Conservation (phyloP, 2,797 vertebrate genomes). For the Neosalanx taihuensis region DNA sequence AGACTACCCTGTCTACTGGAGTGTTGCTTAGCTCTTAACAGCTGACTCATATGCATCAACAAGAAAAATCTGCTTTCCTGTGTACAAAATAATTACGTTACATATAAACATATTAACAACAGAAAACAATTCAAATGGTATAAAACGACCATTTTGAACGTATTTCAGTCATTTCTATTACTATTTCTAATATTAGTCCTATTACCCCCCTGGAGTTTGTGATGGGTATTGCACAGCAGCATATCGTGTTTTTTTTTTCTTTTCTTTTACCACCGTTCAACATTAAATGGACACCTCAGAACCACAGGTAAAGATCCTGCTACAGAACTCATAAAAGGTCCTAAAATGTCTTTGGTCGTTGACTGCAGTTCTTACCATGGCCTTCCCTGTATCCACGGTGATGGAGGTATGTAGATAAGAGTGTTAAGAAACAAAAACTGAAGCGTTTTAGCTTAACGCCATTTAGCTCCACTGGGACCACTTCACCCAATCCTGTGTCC, state of each 20-base stretch:
- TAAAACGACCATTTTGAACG: slow-evolving; percentile 35
- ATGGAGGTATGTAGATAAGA: slow-evolving; percentile 44
- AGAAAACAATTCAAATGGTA: slow-evolving; percentile 23
- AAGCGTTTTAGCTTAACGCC: not conserved
- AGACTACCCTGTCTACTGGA: slow-evolving; percentile 47
- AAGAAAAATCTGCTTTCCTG: slow-evolving; percentile 10
- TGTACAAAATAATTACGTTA: slow-evolving; percentile 51
- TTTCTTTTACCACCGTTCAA: slow-evolving; percentile 31
- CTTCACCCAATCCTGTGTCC: too few species aligned
- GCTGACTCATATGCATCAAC: slow-evolving; percentile 22
- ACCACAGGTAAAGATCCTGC: not conserved
- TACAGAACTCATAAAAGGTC: slow-evolving; percentile 12
- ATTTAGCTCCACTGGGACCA: not conserved
- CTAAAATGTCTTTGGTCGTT: slow-evolving; percentile 13
- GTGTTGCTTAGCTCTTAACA: slow-evolving; percentile 34
- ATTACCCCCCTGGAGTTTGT: slow-evolving; percentile 28
- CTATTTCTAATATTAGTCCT: not conserved
- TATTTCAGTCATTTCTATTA: slow-evolving; percentile 7
- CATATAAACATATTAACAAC: slow-evolving; percentile 37
- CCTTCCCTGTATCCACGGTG: slow-evolving; percentile 26
- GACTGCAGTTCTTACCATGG: slow-evolving; percentile 29
- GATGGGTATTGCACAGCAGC: slow-evolving; percentile 48
- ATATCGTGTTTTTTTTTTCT: slow-evolving; percentile 23
- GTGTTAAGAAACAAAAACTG: slow-evolving; percentile 16
- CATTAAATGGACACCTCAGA: slow-evolving; percentile 21